These are phyloP conservation scores for Lacerta agilis DNA, from an alignment of 2,797 vertebrate genomes.

Conservation along the genomic window DNA sequence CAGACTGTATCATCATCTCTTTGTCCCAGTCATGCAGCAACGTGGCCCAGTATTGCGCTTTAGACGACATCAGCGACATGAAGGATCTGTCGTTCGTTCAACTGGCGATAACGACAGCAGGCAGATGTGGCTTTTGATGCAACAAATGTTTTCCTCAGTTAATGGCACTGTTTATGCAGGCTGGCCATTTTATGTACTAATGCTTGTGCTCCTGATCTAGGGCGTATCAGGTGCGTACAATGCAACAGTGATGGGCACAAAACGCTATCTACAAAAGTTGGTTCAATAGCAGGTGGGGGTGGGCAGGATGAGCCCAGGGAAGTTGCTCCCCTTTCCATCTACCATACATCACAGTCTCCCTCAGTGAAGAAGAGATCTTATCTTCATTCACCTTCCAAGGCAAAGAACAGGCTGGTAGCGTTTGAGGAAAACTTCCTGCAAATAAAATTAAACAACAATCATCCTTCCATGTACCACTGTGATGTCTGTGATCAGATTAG, in stretches of 20 bases:
- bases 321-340: not conserved
- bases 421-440: not conserved
- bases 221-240: not conserved
- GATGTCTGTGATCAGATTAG: constrained; percentile 25
- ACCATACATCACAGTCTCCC: not conserved
- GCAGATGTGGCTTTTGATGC: not conserved
- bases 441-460: constrained; percentile 39
- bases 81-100: constrained; percentile 42
- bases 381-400: constrained; percentile 7
- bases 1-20: constrained; percentile 88
- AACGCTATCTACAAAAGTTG: not conserved
- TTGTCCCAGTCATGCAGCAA: constrained; percentile 82
- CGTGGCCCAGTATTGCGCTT: constrained; percentile 70
- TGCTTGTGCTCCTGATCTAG: fast-evolving
- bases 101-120: constrained; percentile 23
- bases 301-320: not conserved
- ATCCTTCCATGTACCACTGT: constrained; percentile 7
- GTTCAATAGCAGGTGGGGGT: fast-evolving
- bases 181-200: not conserved
- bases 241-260: not conserved
- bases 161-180: fast-evolving
- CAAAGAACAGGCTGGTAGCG: not conserved
- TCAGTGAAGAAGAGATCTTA: not conserved
- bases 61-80: constrained; percentile 45
- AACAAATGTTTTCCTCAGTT: not conserved